These are phyloP conservation scores for Rhinatrema bivittatum DNA, from an alignment of 2,797 vertebrate genomes.

Conservation along the genomic window DNA sequence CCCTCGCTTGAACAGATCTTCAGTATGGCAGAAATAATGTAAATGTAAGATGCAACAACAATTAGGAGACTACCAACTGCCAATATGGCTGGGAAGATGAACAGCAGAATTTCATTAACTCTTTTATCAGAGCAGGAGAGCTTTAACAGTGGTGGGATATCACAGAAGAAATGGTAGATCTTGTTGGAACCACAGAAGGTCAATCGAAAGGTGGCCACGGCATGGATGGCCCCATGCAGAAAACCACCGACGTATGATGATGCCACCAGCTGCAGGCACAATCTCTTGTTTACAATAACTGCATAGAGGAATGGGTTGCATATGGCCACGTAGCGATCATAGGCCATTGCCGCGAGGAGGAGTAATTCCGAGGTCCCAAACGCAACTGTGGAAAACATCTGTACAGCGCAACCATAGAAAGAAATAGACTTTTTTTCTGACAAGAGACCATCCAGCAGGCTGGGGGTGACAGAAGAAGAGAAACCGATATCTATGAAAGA, in stretches of 20 bases:
- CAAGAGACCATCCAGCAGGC: background rate
- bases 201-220: background rate
- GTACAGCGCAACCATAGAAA: background rate
- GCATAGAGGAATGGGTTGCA: background rate
- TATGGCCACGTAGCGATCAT: background rate
- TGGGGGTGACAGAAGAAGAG: slow-evolving; percentile 1
- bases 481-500: slow-evolving; percentile 7
- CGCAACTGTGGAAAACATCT: slow-evolving; percentile 1
- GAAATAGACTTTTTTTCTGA: background rate
- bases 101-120: background rate
- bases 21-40: background rate
- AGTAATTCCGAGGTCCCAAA: slow-evolving; percentile 3
- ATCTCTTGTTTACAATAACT: background rate
- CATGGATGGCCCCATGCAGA: background rate
- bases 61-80: background rate
- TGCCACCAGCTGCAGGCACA: background rate
- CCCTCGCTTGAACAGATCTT: background rate
- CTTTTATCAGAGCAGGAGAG: background rate
- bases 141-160: background rate
- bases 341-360: background rate
- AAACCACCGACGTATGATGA: slow-evolving; percentile 3
- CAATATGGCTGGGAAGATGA: background rate
- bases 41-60: background rate
- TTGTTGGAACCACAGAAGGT: background rate
- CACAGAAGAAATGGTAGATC: background rate